A percentile compares a stretch with the other conserved stretches of the same genome.
phyloP scores from a whole-genome alignment of 2,888 invertebrate genomes.

The Thera obeliscata region DNA sequence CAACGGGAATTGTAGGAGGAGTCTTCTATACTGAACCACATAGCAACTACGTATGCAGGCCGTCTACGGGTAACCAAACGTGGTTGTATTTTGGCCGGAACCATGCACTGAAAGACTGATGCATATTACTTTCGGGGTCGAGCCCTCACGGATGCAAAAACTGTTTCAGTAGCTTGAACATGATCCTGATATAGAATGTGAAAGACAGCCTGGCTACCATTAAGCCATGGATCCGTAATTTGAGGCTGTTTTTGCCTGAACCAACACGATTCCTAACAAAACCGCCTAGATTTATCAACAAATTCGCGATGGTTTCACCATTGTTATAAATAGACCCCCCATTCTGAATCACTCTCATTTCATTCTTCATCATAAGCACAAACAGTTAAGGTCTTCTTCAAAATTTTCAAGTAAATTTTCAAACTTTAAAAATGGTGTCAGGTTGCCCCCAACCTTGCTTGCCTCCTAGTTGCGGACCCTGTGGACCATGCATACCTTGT shows the following conservation, averaged over 20 bases:
- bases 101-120: too few relatives aligned
- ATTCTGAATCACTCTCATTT: constrained; percentile 41
- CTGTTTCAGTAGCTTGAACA: not conserved
- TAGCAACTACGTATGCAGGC: too few relatives aligned
- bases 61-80: too few relatives aligned
- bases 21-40: too few relatives aligned
- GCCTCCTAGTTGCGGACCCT: constrained; percentile 21
- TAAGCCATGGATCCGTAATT: constrained; percentile 1
- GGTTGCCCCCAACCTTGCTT: constrained; percentile 30
- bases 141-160: not conserved
- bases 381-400: constrained; percentile 25
- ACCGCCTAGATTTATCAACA: constrained; percentile 39
- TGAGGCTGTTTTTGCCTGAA: not conserved
- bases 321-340: constrained; percentile 51
- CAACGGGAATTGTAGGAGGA: too few relatives aligned
- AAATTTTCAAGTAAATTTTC: constrained; percentile 40
- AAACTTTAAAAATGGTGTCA: constrained; percentile 41
- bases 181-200: not conserved
- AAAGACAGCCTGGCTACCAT: not conserved
- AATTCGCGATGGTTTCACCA: constrained; percentile 45
- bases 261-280: constrained; percentile 27
- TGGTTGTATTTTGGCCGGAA: too few relatives aligned
- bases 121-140: too few relatives aligned
- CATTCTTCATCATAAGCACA: constrained; percentile 37
- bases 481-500: constrained; percentile 9